phyloP scores from a whole-genome alignment of 2,888 invertebrate species.

The Aspidiotus destructor region DNA sequence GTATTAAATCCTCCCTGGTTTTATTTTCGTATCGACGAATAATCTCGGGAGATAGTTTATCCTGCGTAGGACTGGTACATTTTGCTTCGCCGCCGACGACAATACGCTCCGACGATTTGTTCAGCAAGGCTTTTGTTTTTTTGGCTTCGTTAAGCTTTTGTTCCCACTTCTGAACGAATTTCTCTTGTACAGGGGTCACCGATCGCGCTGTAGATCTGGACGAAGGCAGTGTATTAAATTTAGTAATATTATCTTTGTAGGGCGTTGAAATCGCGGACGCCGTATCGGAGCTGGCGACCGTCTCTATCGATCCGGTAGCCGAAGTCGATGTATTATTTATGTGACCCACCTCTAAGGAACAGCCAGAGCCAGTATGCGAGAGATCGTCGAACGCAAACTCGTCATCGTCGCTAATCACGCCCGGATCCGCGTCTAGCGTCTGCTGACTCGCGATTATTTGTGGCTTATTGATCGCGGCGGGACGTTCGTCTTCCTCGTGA shows the following conservation, averaged over 20 bases:
- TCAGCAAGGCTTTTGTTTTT: slow-evolving; percentile 24
- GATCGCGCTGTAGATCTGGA: slow-evolving; percentile 46
- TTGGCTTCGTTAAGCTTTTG: slow-evolving; percentile 57
- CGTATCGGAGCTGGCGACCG: slow-evolving; percentile 40
- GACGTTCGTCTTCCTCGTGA: slow-evolving; percentile 22
- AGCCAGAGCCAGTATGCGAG: slow-evolving; percentile 80
- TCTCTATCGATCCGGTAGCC: slow-evolving; percentile 22
- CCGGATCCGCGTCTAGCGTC: slow-evolving; percentile 73
- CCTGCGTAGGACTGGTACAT: slow-evolving; percentile 48
- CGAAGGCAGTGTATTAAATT: slow-evolving; percentile 43
- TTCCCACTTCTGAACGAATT: slow-evolving; percentile 73
- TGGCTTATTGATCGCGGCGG: slow-evolving; percentile 37
- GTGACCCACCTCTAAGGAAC: slow-evolving; percentile 59
- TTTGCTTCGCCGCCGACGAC: slow-evolving; percentile 69
- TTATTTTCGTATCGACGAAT: slow-evolving; percentile 70
- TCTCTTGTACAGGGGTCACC: slow-evolving; percentile 37
- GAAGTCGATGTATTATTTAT: slow-evolving; percentile 11
- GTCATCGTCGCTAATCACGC: slow-evolving; percentile 73
- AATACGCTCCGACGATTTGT: slow-evolving; percentile 53
- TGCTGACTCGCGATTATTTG: slow-evolving; percentile 48
- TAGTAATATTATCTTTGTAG: not conserved
- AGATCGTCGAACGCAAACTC: slow-evolving; percentile 35
- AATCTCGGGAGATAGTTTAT: slow-evolving; percentile 57
- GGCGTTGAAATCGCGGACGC: not conserved
- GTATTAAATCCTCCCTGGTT: slow-evolving; percentile 79